A percentile compares a stretch with the other conserved stretches of the same genome.
phyloP scores from a whole-genome alignment of 1,140 invertebrate genomes.

The Theocolax elegans region DNA sequence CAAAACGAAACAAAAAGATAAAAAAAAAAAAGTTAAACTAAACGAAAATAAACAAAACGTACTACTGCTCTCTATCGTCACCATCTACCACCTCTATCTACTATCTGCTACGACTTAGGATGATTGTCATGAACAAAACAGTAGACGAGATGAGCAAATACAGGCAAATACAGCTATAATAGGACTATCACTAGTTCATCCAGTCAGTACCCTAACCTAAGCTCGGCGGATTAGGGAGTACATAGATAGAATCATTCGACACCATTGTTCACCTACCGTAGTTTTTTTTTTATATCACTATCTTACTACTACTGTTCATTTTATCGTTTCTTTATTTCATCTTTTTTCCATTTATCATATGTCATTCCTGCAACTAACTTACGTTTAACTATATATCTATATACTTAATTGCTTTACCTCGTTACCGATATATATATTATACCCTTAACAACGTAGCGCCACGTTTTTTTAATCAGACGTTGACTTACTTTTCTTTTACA shows the following conservation, averaged over 20 bases:
- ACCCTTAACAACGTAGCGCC: too few species aligned
- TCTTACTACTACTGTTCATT: slow-evolving; percentile 13
- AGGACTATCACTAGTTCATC: slow-evolving; percentile 67
- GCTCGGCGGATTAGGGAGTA: slow-evolving; percentile 67
- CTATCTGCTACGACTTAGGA: slow-evolving; percentile 67
- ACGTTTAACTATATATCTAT: too few species aligned
- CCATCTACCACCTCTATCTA: slow-evolving; percentile 58
- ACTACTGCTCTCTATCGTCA: slow-evolving; percentile 44
- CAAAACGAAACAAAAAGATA: slow-evolving; percentile 34
- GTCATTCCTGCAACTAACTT: background rate
- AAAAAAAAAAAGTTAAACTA: slow-evolving; percentile 1
- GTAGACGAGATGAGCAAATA: slow-evolving; percentile 58
- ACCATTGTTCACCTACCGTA: background rate
- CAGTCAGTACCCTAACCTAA: slow-evolving; percentile 66
- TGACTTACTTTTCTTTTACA: background rate
- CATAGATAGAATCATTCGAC: slow-evolving; percentile 59
- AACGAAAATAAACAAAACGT: slow-evolving; percentile 25
- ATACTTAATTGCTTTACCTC: background rate
- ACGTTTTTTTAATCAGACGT: background rate
- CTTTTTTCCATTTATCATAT: slow-evolving; percentile 1
- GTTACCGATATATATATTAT: too few species aligned
- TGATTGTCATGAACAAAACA: slow-evolving; percentile 64
- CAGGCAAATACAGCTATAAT: slow-evolving; percentile 61
- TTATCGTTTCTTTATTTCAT: slow-evolving; percentile 12
- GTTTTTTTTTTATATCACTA: slow-evolving; percentile 17